These are phyloP conservation scores for Mastacembelus armatus DNA, from an alignment of 2,797 vertebrate species.

Conservation along the genomic window DNA sequence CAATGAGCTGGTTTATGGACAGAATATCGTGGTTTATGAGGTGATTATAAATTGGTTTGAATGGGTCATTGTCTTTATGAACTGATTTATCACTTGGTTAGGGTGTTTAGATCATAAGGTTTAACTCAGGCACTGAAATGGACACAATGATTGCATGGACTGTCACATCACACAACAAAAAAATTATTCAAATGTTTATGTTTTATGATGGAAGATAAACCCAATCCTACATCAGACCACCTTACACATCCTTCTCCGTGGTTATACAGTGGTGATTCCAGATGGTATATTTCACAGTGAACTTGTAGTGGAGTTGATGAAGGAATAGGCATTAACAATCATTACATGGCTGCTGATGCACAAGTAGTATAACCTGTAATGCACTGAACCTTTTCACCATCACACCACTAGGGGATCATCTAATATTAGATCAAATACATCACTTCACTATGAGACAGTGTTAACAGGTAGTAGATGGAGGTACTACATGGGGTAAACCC, in stretches of 20 bases:
- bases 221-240: slow-evolving; percentile 46
- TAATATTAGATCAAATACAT: slow-evolving; percentile 51
- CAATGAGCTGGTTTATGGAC: slow-evolving; percentile 59
- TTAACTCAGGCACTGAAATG: slow-evolving; percentile 66
- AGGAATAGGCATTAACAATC: slow-evolving; percentile 37
- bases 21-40: slow-evolving; percentile 63
- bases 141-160: slow-evolving; percentile 34
- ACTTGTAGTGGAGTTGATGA: slow-evolving; percentile 50
- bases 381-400: slow-evolving; percentile 53
- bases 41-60: slow-evolving; percentile 65
- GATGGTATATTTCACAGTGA: slow-evolving; percentile 15
- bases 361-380: slow-evolving; percentile 22
- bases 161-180: slow-evolving; percentile 34
- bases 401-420: slow-evolving; percentile 59
- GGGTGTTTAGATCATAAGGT: slow-evolving; percentile 55
- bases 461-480: slow-evolving; percentile 31
- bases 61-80: slow-evolving; percentile 66
- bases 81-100: slow-evolving; percentile 64
- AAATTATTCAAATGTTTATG: neutral
- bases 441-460: slow-evolving; percentile 41
- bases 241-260: slow-evolving; percentile 38
- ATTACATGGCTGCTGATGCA: slow-evolving; percentile 40
- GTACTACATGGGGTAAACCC: slow-evolving; percentile 41
- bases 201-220: slow-evolving; percentile 12
- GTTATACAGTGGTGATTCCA: slow-evolving; percentile 3